Evolutionary conservation across 2,888 invertebrate genomes (phyloP).

Genomic region (Vanessa cardui): DNA sequence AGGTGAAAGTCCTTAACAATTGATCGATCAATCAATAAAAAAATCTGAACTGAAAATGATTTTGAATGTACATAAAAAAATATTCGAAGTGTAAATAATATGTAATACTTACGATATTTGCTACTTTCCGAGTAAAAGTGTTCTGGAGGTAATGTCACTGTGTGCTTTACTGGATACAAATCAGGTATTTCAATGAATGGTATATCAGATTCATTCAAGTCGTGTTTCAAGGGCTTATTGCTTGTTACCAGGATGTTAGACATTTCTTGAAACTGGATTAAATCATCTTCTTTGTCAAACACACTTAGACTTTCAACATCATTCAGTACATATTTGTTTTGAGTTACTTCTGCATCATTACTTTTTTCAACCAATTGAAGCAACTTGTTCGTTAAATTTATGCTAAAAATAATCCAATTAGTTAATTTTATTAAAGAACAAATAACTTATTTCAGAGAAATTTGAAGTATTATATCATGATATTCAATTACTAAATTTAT

Average conservation of each 20-base stretch:
- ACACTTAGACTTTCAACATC: slow-evolving; percentile 82
- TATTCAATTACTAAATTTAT: too few species aligned
- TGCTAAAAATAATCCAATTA: slow-evolving; percentile 72
- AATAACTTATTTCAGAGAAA: too few species aligned
- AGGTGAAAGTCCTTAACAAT: too few species aligned
- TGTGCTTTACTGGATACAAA: slow-evolving; percentile 88
- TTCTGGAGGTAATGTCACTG: slow-evolving; percentile 84
- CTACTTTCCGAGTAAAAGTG: slow-evolving; percentile 85
- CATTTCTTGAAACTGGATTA: slow-evolving; percentile 85
- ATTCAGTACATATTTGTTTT: slow-evolving; percentile 82
- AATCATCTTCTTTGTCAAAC: slow-evolving; percentile 83
- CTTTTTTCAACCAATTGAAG: slow-evolving; percentile 86
- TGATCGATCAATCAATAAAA: too few species aligned
- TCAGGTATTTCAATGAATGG: slow-evolving; percentile 84
- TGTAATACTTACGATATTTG: slow-evolving; percentile 86
- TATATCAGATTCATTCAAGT: slow-evolving; percentile 71
- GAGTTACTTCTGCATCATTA: slow-evolving; percentile 78
- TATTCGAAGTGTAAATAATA: slow-evolving; percentile 6
- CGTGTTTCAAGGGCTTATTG: slow-evolving; percentile 83
- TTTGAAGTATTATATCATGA: too few species aligned
- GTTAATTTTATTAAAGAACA: too few species aligned
- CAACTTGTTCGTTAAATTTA: slow-evolving; percentile 85
- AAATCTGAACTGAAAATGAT: too few species aligned
- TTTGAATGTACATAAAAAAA: neutral
- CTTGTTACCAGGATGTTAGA: slow-evolving; percentile 87